Evolutionary conservation across 2,797 vertebrate species (phyloP), one percentile per base, ranked within the genome.

Genomic region (Chlorospingus flavigularis): DNA sequence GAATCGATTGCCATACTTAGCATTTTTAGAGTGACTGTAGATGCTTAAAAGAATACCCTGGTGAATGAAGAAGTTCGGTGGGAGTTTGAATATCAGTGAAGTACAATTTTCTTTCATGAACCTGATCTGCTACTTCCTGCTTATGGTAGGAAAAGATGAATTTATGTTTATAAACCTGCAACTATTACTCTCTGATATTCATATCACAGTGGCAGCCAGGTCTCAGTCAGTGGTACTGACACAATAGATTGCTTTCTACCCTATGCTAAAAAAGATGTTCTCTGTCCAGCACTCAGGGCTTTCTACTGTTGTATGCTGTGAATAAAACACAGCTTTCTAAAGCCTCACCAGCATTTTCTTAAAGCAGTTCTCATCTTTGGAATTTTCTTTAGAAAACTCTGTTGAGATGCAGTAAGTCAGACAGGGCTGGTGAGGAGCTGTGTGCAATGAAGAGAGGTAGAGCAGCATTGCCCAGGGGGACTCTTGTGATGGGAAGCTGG

Each of bases 361-460:
- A 89, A 95, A 95, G 24, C 65, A 82, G 88, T 81, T 96, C 79
- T 57, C 79, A 88, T 82, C 28, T 80, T 48, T 54, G 31, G 73
- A 2, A 65, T 96, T 98, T 97, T 86, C 92, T 84, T 30, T 83
- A 71, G 53, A 91, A 94, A 86, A 85, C 70, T 86, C 74, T 75
- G 58, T 76, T 91, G 74, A 75, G 91, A 51, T 79, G 67, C 65
- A 86, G 72, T 83, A 73, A 86, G 90, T 95, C 85, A 91, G 73
- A 30, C n/a, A 74, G 71, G 61, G 53, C 58, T 79, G 55, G 23
- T 58, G 62, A 74, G 47, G 17, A 88, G 3, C 40, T 48, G 12
- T 42, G 13, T 73, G 35, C 47, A n/a, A 6, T 42, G 35, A 57
- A 13, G 17, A 17, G 18, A 78, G 50, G 37, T 13, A 47, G 20